Conservation (phyloP, 1,140 invertebrate genomes). For the Pseudomyrmex flavicornis region DNA sequence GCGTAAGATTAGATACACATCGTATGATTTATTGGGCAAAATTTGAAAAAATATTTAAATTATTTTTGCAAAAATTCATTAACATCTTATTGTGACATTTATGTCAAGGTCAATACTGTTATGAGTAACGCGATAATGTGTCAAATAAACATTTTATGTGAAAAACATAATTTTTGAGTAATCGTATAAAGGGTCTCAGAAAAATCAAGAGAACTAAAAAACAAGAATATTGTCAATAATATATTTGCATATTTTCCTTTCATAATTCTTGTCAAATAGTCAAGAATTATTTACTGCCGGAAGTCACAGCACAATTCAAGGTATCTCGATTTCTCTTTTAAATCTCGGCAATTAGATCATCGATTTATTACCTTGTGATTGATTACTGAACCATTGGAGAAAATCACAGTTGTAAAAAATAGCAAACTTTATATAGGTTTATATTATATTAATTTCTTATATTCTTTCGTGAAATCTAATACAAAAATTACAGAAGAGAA, state of each 20-base stretch:
- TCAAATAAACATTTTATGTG: too few relatives aligned
- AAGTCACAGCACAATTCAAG: neutral
- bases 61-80: neutral
- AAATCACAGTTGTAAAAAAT: neutral
- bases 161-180: too few relatives aligned
- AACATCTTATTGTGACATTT: too few relatives aligned
- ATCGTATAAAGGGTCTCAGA: too few relatives aligned
- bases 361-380: neutral
- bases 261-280: neutral
- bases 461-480: conserved; percentile 27
- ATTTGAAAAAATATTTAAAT: neutral
- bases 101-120: too few relatives aligned
- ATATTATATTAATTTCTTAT: neutral
- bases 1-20: too few relatives aligned
- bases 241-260: neutral
- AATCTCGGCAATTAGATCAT: neutral
- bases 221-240: too few relatives aligned
- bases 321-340: conserved; percentile 14
- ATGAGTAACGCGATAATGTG: too few relatives aligned
- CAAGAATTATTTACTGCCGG: neutral
- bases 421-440: neutral
- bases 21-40: neutral
- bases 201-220: too few relatives aligned
- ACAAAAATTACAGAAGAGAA: neutral
- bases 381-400: conserved; percentile 22